Percentiles rank a stretch among this genome's conserved stretches.
These are phyloP conservation scores for Polymixis lichenea DNA, from an alignment of 2,888 invertebrate genomes.

Conservation along the genomic window DNA sequence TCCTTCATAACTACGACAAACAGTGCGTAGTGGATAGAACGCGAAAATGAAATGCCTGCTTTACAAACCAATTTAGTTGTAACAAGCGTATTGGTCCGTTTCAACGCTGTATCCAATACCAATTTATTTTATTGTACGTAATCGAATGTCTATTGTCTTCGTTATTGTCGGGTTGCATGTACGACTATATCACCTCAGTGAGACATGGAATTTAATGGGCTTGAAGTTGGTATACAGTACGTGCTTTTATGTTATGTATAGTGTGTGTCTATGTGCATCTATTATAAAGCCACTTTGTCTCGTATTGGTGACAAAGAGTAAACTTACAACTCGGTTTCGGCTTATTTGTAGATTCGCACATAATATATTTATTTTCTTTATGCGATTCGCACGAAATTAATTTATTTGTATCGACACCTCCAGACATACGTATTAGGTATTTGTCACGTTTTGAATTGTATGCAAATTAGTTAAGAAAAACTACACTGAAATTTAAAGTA, in stretches of 20 bases:
- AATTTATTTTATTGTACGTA: conserved; percentile 69
- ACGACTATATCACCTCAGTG: conserved; percentile 58
- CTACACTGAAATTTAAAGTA: no score
- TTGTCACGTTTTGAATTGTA: no score
- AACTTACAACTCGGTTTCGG: background rate
- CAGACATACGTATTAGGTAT: no score
- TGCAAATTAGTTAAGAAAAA: no score
- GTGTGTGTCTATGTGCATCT: background rate
- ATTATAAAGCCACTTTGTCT: background rate
- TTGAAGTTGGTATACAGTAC: conserved; percentile 21
- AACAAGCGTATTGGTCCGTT: conserved; percentile 62
- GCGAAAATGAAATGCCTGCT: conserved; percentile 62
- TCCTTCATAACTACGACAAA: conserved; percentile 44
- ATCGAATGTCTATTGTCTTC: conserved; percentile 67
- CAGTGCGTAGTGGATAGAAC: conserved; percentile 42
- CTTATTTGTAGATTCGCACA: no score
- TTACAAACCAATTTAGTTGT: conserved; percentile 67
- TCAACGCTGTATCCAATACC: conserved; percentile 63
- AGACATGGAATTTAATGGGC: conserved; percentile 51
- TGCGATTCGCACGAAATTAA: no score
- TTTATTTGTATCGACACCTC: no score
- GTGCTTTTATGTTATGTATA: background rate
- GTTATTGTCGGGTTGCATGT: conserved; percentile 64
- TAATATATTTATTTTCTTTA: no score
- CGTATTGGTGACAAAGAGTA: background rate